Evolutionary conservation across 2,113 vertebrate species (phyloP).

Genomic region (Myrmecophaga tridactyla): DNA sequence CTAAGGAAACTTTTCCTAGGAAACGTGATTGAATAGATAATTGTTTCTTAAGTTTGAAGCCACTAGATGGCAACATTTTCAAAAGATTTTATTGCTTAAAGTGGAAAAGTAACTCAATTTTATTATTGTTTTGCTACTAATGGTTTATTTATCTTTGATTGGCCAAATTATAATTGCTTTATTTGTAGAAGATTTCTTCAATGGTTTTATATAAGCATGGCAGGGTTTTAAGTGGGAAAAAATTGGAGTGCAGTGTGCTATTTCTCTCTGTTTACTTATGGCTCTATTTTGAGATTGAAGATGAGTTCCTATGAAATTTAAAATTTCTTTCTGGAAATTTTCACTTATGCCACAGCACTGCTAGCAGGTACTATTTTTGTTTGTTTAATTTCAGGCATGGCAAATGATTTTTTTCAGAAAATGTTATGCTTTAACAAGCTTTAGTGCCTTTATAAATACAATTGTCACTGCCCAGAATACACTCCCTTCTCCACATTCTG

Average conservation of each 20-base stretch:
- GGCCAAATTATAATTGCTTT: neutral
- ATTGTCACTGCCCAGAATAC: neutral
- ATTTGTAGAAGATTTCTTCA: neutral
- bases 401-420: neutral
- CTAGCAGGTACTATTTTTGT: neutral
- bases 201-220: neutral
- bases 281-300: neutral
- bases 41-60: slow-evolving; percentile 19
- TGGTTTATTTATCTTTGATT: neutral
- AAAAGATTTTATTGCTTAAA: slow-evolving; percentile 22
- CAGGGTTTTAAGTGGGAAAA: neutral
- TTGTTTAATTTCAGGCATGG: neutral
- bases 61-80: slow-evolving; percentile 76
- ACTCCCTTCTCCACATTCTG: neutral
- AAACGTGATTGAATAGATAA: neutral
- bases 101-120: neutral
- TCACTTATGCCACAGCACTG: neutral
- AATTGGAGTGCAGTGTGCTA: neutral
- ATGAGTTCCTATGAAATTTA: neutral
- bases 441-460: neutral
- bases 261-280: neutral
- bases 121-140: slow-evolving; percentile 16
- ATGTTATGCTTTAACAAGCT: neutral
- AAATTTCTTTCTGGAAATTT: neutral
- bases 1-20: slow-evolving; percentile 8